Percentiles rank a stretch among this genome's conserved stretches.
phyloP scores from a whole-genome alignment of 2,113 vertebrate genomes.

The Aegotheles bennettii region DNA sequence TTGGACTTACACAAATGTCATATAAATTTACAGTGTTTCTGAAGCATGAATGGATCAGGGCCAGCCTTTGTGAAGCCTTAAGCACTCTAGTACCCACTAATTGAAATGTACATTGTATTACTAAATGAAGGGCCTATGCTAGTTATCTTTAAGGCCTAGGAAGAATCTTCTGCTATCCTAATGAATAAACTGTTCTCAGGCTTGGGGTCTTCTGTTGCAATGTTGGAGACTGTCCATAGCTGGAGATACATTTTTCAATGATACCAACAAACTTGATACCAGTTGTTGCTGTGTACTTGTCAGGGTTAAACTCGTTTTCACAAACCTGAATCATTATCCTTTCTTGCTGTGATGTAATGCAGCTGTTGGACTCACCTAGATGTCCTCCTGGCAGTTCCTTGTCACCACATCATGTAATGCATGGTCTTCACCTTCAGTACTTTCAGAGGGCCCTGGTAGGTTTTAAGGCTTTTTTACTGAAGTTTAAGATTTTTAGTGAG shows the following conservation, averaged over 20 bases:
- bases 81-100: neutral
- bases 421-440: neutral
- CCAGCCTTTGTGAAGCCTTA: neutral
- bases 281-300: neutral
- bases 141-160: neutral
- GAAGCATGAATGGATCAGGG: neutral
- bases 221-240: neutral
- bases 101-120: neutral
- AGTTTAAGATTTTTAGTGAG: neutral
- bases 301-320: neutral
- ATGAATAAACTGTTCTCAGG: neutral
- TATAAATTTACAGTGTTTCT: neutral
- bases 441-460: neutral
- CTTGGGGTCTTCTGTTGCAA: neutral
- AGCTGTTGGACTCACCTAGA: neutral
- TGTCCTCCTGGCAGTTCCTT: neutral
- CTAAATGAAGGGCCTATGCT: neutral
- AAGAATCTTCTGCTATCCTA: neutral
- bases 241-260: neutral
- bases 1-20: neutral
- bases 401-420: rapidly evolving
- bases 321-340: neutral
- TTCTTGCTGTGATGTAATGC: neutral
- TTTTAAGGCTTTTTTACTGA: neutral
- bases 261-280: neutral